Evolutionary conservation across 2,113 vertebrate species (phyloP).

Genomic region (Hoplias malabaricus): DNA sequence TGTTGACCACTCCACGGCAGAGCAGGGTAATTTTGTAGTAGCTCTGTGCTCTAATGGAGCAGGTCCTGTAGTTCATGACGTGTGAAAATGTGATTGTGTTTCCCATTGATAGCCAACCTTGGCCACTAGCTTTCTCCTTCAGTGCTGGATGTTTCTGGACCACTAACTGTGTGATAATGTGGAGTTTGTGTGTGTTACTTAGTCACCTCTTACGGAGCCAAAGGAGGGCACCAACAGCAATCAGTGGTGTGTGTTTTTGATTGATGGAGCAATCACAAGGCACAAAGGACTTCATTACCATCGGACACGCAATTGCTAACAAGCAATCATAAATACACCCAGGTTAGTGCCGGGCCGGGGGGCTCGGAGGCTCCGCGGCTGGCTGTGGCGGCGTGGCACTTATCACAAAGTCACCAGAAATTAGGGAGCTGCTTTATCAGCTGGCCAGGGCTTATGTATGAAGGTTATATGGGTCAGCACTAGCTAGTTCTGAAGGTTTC

Average conservation of each 20-base stretch:
- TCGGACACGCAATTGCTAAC: slow-evolving; percentile 72
- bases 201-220: slow-evolving; percentile 32
- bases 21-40: neutral
- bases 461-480: slow-evolving; percentile 37
- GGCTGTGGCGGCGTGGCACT: slow-evolving; percentile 37
- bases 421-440: slow-evolving; percentile 65
- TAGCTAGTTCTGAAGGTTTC: neutral
- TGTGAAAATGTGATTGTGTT: slow-evolving; percentile 39
- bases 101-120: slow-evolving; percentile 37
- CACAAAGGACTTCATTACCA: slow-evolving; percentile 80
- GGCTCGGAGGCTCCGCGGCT: slow-evolving; percentile 47
- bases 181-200: slow-evolving; percentile 24
- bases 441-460: slow-evolving; percentile 29
- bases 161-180: slow-evolving; percentile 42
- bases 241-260: slow-evolving; percentile 62
- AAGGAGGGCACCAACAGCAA: slow-evolving; percentile 36
- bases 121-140: slow-evolving; percentile 30
- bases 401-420: slow-evolving; percentile 76
- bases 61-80: slow-evolving; percentile 12
- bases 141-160: slow-evolving; percentile 36
- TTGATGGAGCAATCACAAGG: slow-evolving; percentile 77
- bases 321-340: slow-evolving; percentile 72
- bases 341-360: slow-evolving; percentile 52
- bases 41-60: neutral
- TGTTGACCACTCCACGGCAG: neutral